Base-by-base conservation (phyloP, 1,140 invertebrate genomes). In the Drepana arcuata region DNA sequence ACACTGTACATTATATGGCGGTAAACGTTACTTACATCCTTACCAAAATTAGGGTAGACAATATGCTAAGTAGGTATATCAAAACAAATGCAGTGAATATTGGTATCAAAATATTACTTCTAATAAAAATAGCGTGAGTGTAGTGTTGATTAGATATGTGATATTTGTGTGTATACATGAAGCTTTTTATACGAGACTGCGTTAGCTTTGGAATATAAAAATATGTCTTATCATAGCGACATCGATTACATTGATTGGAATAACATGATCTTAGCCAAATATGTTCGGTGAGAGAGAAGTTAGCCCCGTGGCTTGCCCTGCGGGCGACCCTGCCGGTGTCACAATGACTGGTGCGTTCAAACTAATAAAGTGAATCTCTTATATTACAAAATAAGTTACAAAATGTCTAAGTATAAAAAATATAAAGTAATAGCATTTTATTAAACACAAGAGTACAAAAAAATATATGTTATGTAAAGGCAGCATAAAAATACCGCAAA, bases 341-440 rank as follows among this genome's bases (percentile, higher is more conserved):
- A 56, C 47, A 42, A 59, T 48, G 46, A 60, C 39, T 39, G 51
- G 47, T 63, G 57, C 51, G 43, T 43, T 43, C 16, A 63, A 66
- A 64, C 54, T 42, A 61, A 59, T 53, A 59, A 36, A 34, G 35
- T 55, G 44, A 52, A 48, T 53, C 47, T 56, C 53, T 48, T 68
- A 65, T 71, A 67, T 61, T 75, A 73, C 40, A 70, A 81, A 79
- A 78, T 70, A 70, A 79, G 73, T 65, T 74, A 79, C 64, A 81
- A 75, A 78, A 73, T 41, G 36, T 69, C 60, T 69, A 73, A 70
- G 71, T 81, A 81, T 78, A 81, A 81, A 75, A 72, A 81, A 79
- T 74, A 79, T 73, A 72, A 74, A 70, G 67, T 54, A 69, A 65
- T 65, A 37, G 51, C 57, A 52, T 58, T 65, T 61, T 48, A 41